Percentiles rank a stretch among this genome's conserved stretches.
Conservation (phyloP, 2,888 invertebrate species). For the Laothoe populi region DNA sequence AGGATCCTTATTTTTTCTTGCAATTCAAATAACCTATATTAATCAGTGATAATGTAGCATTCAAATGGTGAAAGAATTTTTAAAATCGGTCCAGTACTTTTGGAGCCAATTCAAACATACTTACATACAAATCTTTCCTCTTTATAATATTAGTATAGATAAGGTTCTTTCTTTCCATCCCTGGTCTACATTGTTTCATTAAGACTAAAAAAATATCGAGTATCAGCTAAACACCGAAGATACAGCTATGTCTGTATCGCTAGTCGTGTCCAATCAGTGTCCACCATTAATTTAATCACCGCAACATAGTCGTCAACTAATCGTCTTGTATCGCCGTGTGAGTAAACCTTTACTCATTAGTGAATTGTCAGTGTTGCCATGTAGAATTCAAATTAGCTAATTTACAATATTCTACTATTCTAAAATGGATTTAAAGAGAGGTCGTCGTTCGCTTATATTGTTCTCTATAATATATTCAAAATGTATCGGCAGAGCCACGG, state of each 20-base stretch:
- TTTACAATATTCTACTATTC: slow-evolving; percentile 5
- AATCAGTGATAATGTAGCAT: too few relatives aligned
- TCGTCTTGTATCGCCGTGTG: slow-evolving; percentile 9
- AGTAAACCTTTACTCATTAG: slow-evolving; percentile 25
- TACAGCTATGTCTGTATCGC: background rate
- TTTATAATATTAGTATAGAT: too few relatives aligned
- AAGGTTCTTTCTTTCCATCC: too few relatives aligned
- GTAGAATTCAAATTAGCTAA: slow-evolving; percentile 23
- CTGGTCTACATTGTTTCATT: too few relatives aligned
- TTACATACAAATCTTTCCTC: too few relatives aligned
- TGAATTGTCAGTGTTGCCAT: slow-evolving; percentile 26
- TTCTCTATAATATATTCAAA: background rate
- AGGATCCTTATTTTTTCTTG: too few relatives aligned
- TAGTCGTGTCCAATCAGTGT: slow-evolving; percentile 7
- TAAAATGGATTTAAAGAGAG: background rate
- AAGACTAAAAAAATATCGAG: slow-evolving; percentile 2
- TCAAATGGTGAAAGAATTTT: too few relatives aligned
- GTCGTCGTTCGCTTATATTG: background rate
- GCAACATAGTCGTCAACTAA: slow-evolving; percentile 8
- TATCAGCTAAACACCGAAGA: background rate
- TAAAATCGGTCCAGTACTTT: too few relatives aligned
- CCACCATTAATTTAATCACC: slow-evolving; percentile 10
- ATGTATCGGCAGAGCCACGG: background rate
- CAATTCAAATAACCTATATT: too few relatives aligned
- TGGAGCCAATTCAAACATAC: too few relatives aligned